A percentile compares a stretch with the other conserved stretches of the same genome.
Evolutionary conservation across 2,888 invertebrate species (phyloP).

Genomic region (Dryococelus australis): DNA sequence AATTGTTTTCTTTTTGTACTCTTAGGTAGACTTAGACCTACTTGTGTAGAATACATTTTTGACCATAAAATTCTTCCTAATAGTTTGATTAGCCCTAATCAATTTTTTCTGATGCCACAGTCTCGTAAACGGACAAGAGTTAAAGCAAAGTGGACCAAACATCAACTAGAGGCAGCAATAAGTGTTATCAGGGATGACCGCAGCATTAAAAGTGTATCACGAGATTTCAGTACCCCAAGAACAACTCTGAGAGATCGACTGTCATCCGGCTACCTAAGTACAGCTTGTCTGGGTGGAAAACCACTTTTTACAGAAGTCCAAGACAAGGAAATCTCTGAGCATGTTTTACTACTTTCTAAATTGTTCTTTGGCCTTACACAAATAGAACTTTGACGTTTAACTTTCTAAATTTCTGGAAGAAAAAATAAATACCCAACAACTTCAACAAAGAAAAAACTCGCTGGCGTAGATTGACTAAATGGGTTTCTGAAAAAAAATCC

Average conservation of each 20-base stretch:
- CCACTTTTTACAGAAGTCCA: conserved; percentile 47
- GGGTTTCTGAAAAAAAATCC: conserved; percentile 49
- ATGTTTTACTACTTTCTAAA: conserved; percentile 46
- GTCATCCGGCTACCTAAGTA: not conserved
- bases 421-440: conserved; percentile 48
- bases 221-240: not conserved
- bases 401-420: conserved; percentile 49
- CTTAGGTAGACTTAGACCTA: not conserved
- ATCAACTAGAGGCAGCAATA: conserved; percentile 20
- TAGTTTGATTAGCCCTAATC: not conserved
- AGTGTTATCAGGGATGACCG: conserved; percentile 19
- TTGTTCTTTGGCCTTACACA: conserved; percentile 49
- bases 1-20: not conserved
- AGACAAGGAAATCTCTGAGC: conserved; percentile 46
- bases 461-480: conserved; percentile 51
- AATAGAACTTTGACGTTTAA: conserved; percentile 47
- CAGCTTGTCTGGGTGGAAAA: conserved; percentile 41
- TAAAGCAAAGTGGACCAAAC: conserved; percentile 19
- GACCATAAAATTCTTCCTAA: not conserved
- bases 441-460: conserved; percentile 48
- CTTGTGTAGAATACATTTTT: not conserved
- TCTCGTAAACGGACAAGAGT: not conserved
- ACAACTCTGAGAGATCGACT: conserved; percentile 22
- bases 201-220: conserved; percentile 6
- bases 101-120: not conserved